Evolutionary conservation across 2,888 invertebrate genomes (phyloP).

Genomic region (Chymomyza amoena): DNA sequence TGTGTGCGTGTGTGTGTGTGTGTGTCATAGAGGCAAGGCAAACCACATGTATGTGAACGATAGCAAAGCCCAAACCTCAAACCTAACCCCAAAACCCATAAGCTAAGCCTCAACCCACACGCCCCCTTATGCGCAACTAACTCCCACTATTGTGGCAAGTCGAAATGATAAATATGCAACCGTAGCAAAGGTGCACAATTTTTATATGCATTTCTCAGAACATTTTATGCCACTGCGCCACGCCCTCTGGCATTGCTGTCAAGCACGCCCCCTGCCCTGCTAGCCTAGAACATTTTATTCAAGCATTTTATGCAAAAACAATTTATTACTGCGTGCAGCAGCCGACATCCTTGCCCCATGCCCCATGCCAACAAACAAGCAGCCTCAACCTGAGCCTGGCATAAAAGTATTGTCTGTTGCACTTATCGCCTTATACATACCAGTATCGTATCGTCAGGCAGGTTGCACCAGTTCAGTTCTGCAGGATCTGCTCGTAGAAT

Average conservation of each 20-base stretch:
- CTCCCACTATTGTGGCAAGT: constrained; percentile 41
- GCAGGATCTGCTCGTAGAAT: constrained; percentile 18
- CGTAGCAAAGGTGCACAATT: constrained; percentile 60
- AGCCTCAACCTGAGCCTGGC: constrained; percentile 13
- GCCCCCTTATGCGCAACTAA: background rate
- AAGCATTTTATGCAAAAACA: constrained; percentile 60
- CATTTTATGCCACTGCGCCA: constrained; percentile 12
- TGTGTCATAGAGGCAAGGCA: background rate
- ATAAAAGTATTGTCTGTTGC: constrained; percentile 50
- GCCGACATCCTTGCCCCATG: background rate
- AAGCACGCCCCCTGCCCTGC: background rate
- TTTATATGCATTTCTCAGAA: constrained; percentile 57
- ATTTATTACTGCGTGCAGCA: constrained; percentile 49
- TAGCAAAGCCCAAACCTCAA: background rate
- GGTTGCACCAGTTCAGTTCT: constrained; percentile 25
- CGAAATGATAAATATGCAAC: constrained; percentile 62
- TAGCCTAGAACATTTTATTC: constrained; percentile 29
- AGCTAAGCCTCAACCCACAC: background rate
- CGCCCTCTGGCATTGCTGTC: constrained; percentile 6
- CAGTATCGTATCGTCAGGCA: constrained; percentile 1
- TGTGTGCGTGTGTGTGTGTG: constrained; percentile 12
- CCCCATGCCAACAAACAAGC: background rate
- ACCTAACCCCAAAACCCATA: background rate
- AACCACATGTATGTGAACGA: background rate
- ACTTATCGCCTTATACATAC: constrained; percentile 38